Evolutionary conservation across 2,113 vertebrate species (phyloP).

Genomic region (Girardinichthys multiradiatus): DNA sequence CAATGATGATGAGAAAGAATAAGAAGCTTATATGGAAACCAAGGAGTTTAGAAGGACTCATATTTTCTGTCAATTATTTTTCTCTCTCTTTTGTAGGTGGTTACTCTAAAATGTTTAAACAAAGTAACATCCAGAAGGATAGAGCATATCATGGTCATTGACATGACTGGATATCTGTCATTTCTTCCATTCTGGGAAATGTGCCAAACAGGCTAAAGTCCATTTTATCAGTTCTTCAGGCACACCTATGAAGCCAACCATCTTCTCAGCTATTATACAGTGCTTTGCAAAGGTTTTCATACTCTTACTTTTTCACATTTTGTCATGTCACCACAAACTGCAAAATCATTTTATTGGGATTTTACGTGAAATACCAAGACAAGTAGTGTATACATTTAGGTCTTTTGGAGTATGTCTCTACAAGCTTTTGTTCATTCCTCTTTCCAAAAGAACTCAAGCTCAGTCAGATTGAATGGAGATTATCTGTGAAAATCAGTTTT

Average conservation of each 20-base stretch:
- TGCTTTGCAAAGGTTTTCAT: no score
- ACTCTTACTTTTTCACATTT: conserved; percentile 56
- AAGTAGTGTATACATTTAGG: neutral
- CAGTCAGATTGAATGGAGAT: no score
- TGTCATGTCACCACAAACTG: neutral
- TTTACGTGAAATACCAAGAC: neutral
- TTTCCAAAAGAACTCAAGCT: no score
- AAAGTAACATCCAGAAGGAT: conserved; percentile 5
- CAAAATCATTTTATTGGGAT: neutral
- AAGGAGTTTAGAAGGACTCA: conserved; percentile 62
- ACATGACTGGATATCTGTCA: conserved; percentile 42
- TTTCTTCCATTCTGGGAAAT: conserved; percentile 55
- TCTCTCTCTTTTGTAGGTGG: conserved; percentile 9
- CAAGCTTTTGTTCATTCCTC: no score
- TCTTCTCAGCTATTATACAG: no score
- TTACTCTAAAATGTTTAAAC: conserved; percentile 5
- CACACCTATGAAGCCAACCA: conserved; percentile 66
- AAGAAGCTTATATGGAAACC: conserved; percentile 52
- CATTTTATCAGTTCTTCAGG: conserved; percentile 66
- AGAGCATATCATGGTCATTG: conserved; percentile 3
- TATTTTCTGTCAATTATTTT: conserved; percentile 52
- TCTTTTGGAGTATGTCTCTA: no score
- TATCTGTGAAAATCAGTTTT: no score
- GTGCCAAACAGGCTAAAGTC: conserved; percentile 45
- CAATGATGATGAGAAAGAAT: conserved; percentile 70